Conservation (phyloP, 2,113 vertebrate species). For the Solenodon paradoxus region DNA sequence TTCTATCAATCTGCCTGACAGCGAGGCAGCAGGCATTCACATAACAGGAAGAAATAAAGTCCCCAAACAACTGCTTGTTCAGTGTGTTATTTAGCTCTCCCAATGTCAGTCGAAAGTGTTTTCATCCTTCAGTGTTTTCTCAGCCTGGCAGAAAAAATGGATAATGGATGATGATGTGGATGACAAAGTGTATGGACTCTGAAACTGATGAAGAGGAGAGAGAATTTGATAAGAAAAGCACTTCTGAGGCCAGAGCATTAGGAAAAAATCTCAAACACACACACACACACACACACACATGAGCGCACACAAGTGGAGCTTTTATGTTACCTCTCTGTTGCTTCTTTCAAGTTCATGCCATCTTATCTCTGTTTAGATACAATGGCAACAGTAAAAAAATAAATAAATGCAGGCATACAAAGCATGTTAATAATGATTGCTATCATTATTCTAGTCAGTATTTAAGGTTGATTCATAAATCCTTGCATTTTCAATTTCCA, state of each 20-base stretch:
- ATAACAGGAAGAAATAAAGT: constrained; percentile 68
- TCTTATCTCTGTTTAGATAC: background rate
- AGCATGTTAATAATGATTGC: background rate
- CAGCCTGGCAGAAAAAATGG: constrained; percentile 62
- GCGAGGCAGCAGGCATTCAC: constrained; percentile 55
- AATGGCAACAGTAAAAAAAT: background rate
- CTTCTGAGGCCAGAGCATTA: constrained; percentile 8
- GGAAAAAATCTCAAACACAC: constrained; percentile 21
- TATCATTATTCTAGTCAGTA: background rate
- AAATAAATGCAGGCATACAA: background rate
- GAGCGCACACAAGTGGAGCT: background rate
- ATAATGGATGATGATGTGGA: constrained; percentile 65
- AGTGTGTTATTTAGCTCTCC: constrained; percentile 57
- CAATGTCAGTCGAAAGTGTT: constrained; percentile 57
- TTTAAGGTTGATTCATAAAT: constrained; percentile 20
- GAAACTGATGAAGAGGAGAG: constrained; percentile 49
- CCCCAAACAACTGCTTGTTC: constrained; percentile 15
- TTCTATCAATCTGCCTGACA: constrained; percentile 64
- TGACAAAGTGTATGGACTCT: constrained; percentile 60
- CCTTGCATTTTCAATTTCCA: background rate
- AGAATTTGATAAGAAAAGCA: constrained; percentile 48
- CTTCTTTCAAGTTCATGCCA: background rate
- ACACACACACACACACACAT: background rate
- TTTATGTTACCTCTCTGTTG: background rate
- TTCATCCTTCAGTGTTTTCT: constrained; percentile 70